Percentiles rank a stretch among this genome's conserved stretches.
phyloP scores from a whole-genome alignment of 2,797 vertebrate genomes.

The Thripadectes ignobilis region DNA sequence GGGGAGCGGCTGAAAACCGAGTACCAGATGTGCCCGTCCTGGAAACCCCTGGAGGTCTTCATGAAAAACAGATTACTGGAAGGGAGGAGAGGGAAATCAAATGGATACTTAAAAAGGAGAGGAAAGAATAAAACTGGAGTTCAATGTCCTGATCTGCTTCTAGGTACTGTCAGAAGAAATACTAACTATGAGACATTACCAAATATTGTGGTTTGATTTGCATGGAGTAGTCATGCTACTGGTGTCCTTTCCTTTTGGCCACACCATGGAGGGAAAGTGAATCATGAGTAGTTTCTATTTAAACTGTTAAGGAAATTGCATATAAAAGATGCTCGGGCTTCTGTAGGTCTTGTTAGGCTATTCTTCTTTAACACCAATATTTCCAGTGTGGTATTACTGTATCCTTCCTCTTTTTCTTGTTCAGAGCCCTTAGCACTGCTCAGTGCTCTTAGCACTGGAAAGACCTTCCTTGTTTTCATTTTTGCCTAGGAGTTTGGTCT shows the following conservation, averaged over 20 bases:
- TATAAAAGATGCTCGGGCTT: not conserved
- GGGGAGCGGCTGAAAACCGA: constrained; percentile 89
- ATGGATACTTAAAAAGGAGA: not conserved
- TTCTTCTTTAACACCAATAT: not conserved
- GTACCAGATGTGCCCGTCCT: constrained; percentile 94
- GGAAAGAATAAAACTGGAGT: not conserved
- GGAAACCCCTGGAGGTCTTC: constrained; percentile 91
- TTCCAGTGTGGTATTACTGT: not conserved
- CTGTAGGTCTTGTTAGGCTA: not conserved
- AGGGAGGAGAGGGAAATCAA: not conserved
- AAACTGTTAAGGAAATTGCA: not conserved
- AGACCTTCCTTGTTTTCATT: not conserved
- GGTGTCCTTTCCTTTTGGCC: not conserved
- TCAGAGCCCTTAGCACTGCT: not conserved
- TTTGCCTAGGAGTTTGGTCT: not conserved
- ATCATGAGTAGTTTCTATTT: not conserved
- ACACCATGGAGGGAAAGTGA: not conserved
- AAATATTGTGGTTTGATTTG: not conserved
- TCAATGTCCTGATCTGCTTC: not conserved
- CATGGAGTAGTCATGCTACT: not conserved
- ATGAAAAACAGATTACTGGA: constrained; percentile 91
- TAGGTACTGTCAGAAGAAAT: not conserved
- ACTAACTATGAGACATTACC: not conserved
- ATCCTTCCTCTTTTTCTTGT: not conserved
- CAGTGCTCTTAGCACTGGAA: not conserved